These are phyloP conservation scores for Lycopodina hypogea DNA, from an alignment of 37 sponge, comb jelly and placozoan species.

Conservation along the genomic window DNA sequence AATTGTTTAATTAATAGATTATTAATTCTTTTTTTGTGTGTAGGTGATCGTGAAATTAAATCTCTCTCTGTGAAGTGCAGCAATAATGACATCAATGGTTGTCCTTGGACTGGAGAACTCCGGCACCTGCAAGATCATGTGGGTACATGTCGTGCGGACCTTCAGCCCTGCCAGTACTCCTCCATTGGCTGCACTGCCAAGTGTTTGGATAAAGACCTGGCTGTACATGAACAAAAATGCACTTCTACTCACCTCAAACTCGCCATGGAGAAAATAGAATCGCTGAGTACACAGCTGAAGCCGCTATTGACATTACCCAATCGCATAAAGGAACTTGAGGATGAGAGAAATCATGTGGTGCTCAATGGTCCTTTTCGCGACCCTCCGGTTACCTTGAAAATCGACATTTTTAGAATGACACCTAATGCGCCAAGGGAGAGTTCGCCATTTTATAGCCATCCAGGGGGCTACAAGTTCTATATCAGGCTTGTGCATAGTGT, in stretches of 20 bases:
- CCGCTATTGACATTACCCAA: no score
- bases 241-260: background rate
- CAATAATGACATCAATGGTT: background rate
- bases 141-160: background rate
- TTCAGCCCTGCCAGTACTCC: background rate
- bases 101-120: constrained; percentile 28
- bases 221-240: background rate
- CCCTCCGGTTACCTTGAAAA: no score
- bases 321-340: no score
- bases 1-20: no score
- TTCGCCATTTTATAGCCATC: constrained; percentile 32
- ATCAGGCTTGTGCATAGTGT: background rate
- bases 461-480: constrained; percentile 36
- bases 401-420: no score
- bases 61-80: constrained; percentile 11
- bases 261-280: background rate
- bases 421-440: no score
- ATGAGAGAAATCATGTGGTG: no score
- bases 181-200: constrained; percentile 4
- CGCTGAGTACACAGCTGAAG: background rate
- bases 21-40: no score
- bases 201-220: background rate
- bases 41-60: constrained; percentile 15
- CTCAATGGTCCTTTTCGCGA: background rate
- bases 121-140: background rate